Percentiles rank a stretch among this genome's conserved stretches.
These are phyloP conservation scores for Gymnothorax reevesii DNA, from an alignment of 2,797 vertebrate species.

Conservation along the genomic window DNA sequence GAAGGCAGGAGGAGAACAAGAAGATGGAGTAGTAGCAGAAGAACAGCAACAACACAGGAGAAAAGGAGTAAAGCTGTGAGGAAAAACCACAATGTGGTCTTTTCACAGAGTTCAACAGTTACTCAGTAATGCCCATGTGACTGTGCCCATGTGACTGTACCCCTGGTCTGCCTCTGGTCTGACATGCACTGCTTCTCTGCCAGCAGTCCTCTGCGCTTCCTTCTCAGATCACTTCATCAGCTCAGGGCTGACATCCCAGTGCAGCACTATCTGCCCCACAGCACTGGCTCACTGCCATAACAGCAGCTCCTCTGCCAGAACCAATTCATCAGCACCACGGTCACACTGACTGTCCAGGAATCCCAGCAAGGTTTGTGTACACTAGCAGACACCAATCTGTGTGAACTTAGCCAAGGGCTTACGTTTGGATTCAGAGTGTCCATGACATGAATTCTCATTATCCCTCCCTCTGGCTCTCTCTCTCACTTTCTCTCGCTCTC, in stretches of 20 bases:
- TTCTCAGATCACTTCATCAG: slow-evolving; percentile 17
- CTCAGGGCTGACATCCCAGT: not conserved
- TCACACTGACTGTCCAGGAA: not conserved
- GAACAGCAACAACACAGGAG: too few species aligned
- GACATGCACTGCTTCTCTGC: not conserved
- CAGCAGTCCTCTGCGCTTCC: not conserved
- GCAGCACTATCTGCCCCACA: not conserved
- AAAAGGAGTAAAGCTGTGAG: not conserved
- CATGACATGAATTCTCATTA: not conserved
- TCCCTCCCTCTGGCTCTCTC: not conserved
- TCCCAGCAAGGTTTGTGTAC: not conserved
- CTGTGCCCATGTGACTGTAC: too few species aligned
- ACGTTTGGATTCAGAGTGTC: not conserved
- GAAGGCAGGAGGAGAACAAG: too few species aligned
- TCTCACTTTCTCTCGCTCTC: not conserved
- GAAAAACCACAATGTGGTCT: not conserved
- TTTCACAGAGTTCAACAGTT: not conserved
- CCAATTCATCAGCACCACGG: not conserved
- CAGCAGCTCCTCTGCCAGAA: not conserved
- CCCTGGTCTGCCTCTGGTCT: not conserved
- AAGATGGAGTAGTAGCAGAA: too few species aligned
- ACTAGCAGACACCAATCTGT: not conserved
- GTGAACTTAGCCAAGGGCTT: not conserved
- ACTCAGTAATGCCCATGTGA: not conserved
- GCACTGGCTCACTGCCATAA: not conserved